Base-by-base conservation (phyloP, 2,797 vertebrate species). In the Acrossocheilus fasciatus region DNA sequence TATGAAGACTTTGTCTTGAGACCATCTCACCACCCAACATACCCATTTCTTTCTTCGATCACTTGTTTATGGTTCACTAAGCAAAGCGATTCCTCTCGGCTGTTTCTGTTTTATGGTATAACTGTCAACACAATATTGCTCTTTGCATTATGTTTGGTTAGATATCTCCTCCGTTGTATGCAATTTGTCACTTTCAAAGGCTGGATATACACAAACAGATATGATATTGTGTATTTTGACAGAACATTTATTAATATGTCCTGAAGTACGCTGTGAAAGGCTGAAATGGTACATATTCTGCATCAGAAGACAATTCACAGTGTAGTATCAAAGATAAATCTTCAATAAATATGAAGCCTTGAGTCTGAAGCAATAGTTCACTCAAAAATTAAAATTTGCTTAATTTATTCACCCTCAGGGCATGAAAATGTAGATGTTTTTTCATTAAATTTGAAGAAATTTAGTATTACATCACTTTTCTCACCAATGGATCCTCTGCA, bases 21-120 rank as follows among this genome's bases (percentile, higher is more conserved):
- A 72, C 11, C 68, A n/a, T 62, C 70, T 83, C 26, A 17, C 18
- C 17, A 9, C n/a, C 54, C 15, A 77, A 30, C 64, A 26, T 68
- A 68, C 26, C 43, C 74, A 78, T 43, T 20, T 85, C 39, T 34
- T 45, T 45, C 7, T 79, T 6, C 15, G 6, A 18, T 34, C n/a
- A 39, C n/a, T 45, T 12, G 39, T 75, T 83, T 73, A 72, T 72
- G 83, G 15, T 84, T 85, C 83, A 70, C 64, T n/a, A 34, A 59
- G 52, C 52, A 79, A 85, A 72, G 41, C 34, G 45, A 47, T 72
- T 85, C 26, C 36, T 69, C 23, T 68, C 0, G 9, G 23, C 20
- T 45, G 20, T 57, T 75, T 17, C 12, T 47, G 17, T 36, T 82
- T 78, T 8, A 14, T 30, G 12, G 47, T 43, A 7, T 72, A 72